A percentile compares a stretch with the other conserved stretches of the same genome.
Evolutionary conservation across 1,140 invertebrate species (phyloP).

Genomic region (Ostrea denselamellosa): DNA sequence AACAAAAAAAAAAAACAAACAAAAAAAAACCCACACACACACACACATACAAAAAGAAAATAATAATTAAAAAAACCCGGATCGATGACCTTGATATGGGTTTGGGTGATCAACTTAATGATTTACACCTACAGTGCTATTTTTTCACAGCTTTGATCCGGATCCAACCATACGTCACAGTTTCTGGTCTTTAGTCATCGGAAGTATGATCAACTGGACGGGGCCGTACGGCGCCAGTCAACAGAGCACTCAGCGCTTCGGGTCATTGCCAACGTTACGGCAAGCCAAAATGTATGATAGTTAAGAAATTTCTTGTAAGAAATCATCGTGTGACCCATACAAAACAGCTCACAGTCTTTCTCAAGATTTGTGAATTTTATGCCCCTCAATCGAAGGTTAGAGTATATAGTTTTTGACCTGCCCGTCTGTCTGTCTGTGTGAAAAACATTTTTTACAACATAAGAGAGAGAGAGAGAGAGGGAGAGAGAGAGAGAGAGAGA

Average conservation of each 20-base stretch:
- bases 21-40: too few relatives aligned
- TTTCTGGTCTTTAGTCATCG: constrained; percentile 91
- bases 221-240: constrained; percentile 79
- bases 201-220: constrained; percentile 85
- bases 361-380: too few relatives aligned
- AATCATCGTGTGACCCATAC: neutral
- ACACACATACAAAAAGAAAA: too few relatives aligned
- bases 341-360: neutral
- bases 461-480: neutral
- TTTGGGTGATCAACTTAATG: too few relatives aligned
- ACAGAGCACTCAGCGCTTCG: constrained; percentile 94
- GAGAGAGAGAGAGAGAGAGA: too few relatives aligned
- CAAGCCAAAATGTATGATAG: constrained; percentile 77
- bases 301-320: neutral
- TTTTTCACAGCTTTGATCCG: constrained; percentile 84
- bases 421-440: too few relatives aligned
- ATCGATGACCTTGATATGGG: too few relatives aligned
- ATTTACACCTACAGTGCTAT: too few relatives aligned
- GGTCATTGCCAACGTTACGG: constrained; percentile 86
- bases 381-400: too few relatives aligned
- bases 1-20: too few relatives aligned
- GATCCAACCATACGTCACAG: constrained; percentile 89
- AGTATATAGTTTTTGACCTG: too few relatives aligned
- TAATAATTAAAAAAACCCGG: too few relatives aligned
- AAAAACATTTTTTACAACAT: neutral